Evolutionary conservation across 1,140 invertebrate genomes (phyloP).

Genomic region (Hyles euphorbiae): DNA sequence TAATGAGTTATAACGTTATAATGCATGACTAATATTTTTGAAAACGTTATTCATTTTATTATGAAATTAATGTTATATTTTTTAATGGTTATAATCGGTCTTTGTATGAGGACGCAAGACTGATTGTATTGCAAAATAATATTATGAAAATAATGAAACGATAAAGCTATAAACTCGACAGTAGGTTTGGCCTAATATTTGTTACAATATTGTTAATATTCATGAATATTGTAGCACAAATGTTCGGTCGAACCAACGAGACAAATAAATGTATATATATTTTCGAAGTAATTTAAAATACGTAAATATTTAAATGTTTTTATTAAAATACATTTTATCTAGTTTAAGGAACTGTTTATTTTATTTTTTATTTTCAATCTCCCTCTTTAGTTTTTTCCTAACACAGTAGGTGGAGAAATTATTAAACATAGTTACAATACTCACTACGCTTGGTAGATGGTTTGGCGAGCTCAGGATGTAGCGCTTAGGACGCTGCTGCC

Average conservation of each 20-base stretch:
- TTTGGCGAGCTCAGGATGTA: no score
- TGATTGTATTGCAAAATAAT: conserved; percentile 7
- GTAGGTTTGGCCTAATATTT: conserved; percentile 11
- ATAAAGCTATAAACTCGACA: not conserved
- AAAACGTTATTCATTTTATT: no score
- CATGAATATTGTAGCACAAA: not conserved
- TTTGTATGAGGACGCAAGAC: conserved; percentile 23
- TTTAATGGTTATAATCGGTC: conserved; percentile 13
- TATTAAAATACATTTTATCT: conserved; percentile 19
- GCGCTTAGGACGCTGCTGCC: no score
- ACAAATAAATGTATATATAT: conserved; percentile 17
- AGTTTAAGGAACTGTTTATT: conserved; percentile 15
- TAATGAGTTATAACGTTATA: not conserved
- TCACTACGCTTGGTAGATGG: no score
- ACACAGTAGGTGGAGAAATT: no score
- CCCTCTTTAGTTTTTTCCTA: no score
- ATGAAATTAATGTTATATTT: not conserved
- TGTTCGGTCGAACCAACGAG: conserved; percentile 7
- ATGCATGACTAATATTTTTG: no score
- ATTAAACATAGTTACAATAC: no score
- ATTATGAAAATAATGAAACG: not conserved
- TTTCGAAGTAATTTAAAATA: conserved; percentile 16
- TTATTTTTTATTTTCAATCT: conserved; percentile 2
- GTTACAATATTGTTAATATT: not conserved
- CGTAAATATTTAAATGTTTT: conserved; percentile 13